These are phyloP conservation scores for Amyelois transitella DNA, from an alignment of 1,140 invertebrate species.

Conservation along the genomic window DNA sequence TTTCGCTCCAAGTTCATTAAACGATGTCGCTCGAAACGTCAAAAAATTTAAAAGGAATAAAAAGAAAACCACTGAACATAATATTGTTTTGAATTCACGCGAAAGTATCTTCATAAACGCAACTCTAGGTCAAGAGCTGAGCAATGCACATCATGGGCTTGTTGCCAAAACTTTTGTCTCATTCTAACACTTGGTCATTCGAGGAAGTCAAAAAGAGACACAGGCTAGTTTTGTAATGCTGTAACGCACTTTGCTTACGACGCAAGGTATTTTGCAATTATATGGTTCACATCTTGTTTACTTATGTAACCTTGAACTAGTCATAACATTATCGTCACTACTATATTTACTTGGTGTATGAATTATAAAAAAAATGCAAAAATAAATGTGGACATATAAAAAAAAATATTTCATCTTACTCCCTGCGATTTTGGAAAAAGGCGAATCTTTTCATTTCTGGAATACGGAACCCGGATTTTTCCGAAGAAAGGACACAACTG, in stretches of 20 bases:
- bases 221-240: not conserved
- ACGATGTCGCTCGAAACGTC: too few species aligned
- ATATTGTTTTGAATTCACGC: not conserved
- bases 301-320: not conserved
- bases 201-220: not conserved
- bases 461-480: too few species aligned
- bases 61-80: not conserved
- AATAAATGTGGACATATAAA: too few species aligned
- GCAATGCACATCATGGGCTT: slow-evolving; percentile 6
- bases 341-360: too few species aligned
- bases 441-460: too few species aligned
- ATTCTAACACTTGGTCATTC: not conserved
- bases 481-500: too few species aligned
- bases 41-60: too few species aligned
- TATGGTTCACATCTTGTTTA: not conserved
- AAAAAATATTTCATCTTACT: too few species aligned
- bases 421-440: too few species aligned
- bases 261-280: slow-evolving; percentile 1
- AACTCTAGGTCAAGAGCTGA: slow-evolving; percentile 15
- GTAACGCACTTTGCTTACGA: not conserved
- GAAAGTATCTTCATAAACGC: slow-evolving; percentile 11
- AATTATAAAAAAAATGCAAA: too few species aligned
- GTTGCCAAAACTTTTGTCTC: slow-evolving; percentile 8
- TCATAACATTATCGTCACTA: not conserved
- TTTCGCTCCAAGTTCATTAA: too few species aligned